Evolutionary conservation across 1,140 invertebrate species (phyloP), one percentile per base, ranked within the genome.

Genomic region (Orius insidiosus): DNA sequence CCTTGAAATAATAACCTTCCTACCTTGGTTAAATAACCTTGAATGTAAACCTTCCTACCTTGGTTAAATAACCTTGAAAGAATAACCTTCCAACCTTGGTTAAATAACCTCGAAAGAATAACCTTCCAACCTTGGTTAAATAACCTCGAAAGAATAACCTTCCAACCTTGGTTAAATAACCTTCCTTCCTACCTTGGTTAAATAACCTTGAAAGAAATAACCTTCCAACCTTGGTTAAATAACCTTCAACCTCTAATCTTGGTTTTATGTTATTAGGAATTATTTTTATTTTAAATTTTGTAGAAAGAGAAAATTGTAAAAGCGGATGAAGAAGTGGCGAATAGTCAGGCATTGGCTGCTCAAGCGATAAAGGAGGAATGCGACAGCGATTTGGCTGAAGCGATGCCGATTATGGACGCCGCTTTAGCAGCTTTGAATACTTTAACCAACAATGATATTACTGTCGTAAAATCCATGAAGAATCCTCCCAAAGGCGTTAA

Each of bases 401-500:
- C 89, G 0, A 78, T 95, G 66, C 93, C 94, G 0, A 86, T 92
- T 48, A 66, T 98, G 42, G 82, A 92, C 57, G 69, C 77, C n/a
- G 93, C 95, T 10, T 65, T 93, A 51, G 71, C 75, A 1, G 90
- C 93, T 3, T 65, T 98, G 1, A 84, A 95, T 55, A 94, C 89
- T 0, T 68, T 98, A 3, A 96, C 90, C 33, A 76, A 80, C 3
- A 70, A 78, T 11, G 94, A 98, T 63, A 93, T 98, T 42, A 85
- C 87, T 19, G 73, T 93, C 36, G 85, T 98, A 3, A 96, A 94
- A 68, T 81, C 89, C 1, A 97, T 98, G 92, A 95, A 95, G 67
- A 92, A 83, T 68, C 95, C 95, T 2, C 93, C 94, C 0, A 76
- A 80, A 57, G 85, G 83, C 47, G 85, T 98, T 4, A 85, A 82